Conservation (phyloP, 2,797 vertebrate genomes). For the Notolepis coatsorum region DNA sequence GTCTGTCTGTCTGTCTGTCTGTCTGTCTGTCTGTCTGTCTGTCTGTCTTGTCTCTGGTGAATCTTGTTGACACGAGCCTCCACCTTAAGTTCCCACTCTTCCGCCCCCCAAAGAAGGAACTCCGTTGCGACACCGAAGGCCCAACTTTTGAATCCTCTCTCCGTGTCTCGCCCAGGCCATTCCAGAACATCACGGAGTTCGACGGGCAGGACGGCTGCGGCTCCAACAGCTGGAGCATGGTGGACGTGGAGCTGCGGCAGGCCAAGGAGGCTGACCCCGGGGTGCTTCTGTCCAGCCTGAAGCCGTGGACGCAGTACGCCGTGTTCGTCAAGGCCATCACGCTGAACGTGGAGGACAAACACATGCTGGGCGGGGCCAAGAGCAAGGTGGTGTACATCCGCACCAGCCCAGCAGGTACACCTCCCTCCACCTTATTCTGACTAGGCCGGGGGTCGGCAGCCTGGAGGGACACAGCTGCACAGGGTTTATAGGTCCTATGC, state of each 20-base stretch:
- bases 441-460: conserved; percentile 49
- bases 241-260: conserved; percentile 92
- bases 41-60: background rate
- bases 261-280: conserved; percentile 90
- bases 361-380: conserved; percentile 92
- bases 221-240: conserved; percentile 98
- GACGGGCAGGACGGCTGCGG: conserved; percentile 98
- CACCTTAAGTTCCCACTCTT: too few species aligned
- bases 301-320: conserved; percentile 97
- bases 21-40: too few species aligned
- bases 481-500: too few species aligned
- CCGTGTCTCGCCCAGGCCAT: conserved; percentile 78
- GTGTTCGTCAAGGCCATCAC: conserved; percentile 96
- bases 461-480: conserved; percentile 37
- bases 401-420: conserved; percentile 89
- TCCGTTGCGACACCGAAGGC: too few species aligned
- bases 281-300: conserved; percentile 87
- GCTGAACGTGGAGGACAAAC: conserved; percentile 91
- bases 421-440: conserved; percentile 19
- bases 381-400: conserved; percentile 95
- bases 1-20: background rate
- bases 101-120: too few species aligned
- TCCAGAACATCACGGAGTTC: conserved; percentile 94
- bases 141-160: background rate
- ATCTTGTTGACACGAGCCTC: too few species aligned